Conservation (phyloP, 2,113 vertebrate species). For the Pelecanoides urinatrix region DNA sequence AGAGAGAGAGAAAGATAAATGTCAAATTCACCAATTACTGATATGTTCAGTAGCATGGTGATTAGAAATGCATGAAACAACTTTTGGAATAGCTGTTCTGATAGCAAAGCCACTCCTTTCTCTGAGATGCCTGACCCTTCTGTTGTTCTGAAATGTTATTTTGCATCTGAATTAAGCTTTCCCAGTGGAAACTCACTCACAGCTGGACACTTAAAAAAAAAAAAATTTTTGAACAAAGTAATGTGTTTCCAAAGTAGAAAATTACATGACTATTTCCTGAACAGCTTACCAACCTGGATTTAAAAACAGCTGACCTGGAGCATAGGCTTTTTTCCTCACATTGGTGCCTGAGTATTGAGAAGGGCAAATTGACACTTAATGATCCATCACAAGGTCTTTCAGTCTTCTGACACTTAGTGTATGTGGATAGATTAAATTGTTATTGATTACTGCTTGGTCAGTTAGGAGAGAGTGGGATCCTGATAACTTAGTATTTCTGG, state of each 20-base stretch:
- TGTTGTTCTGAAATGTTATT: background rate
- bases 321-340: background rate
- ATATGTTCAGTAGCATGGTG: background rate
- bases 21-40: background rate
- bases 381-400: background rate
- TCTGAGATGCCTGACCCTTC: background rate
- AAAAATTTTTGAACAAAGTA: background rate
- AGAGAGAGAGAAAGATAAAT: background rate
- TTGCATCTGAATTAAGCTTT: background rate
- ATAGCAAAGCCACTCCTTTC: background rate
- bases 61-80: background rate
- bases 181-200: background rate
- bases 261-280: background rate
- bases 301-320: background rate
- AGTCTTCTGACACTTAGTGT: background rate
- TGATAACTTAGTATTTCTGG: background rate
- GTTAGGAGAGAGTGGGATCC: background rate
- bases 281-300: background rate
- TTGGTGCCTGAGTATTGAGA: background rate
- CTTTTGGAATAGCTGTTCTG: background rate
- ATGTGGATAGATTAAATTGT: background rate
- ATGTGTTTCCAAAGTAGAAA: background rate
- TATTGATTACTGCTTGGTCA: background rate
- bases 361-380: background rate
- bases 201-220: background rate